Evolutionary conservation across 2,888 invertebrate genomes (phyloP), one percentile per base, ranked within the genome.

Genomic region (Hanleya hanleyi): DNA sequence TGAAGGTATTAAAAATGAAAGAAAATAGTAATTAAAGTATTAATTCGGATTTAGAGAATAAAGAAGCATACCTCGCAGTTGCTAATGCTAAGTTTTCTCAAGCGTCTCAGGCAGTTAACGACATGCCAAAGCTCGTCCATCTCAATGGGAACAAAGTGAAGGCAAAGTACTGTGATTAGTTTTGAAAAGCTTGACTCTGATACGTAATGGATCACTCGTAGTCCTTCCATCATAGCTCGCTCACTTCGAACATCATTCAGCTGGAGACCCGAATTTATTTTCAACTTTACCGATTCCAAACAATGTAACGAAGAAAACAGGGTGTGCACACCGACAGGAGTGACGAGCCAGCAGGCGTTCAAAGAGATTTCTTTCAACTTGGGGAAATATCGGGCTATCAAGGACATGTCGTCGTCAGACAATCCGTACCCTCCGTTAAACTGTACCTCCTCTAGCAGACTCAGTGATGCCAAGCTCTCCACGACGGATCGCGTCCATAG

Each of bases 41-140:
- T n/a, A n/a, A n/a, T n/a, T n/a, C n/a, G n/a, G n/a, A n/a, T n/a
- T n/a, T n/a, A n/a, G n/a, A n/a, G n/a, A n/a, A n/a, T n/a, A n/a
- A n/a, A 26, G 15, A 57, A 4, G 57, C 79, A 66, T 78, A 85
- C 85, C 84, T 85, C 84, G 66, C 84, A 85, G 57, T 85, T 84
- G 70, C 84, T 84, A 67, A 85, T 81, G 67, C 83, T 84, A 18
- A 85, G 81, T 69, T 84, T 85, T 69, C 77, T 81, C 9, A 85
- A 74, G 29, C 70, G 72, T 22, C 73, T 71, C 73, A 85, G 68
- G 33, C 73, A 74, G 41, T 80, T 82, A 22, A 85, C 80, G 18
- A 82, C 74, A 22, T 79, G 81, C 84, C 83, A 85, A 26, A 85
- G 73, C 65, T 85, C 83, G 57, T 85, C 85, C 77, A 84, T 83